A percentile compares a stretch with the other conserved stretches of the same genome.
phyloP scores from a whole-genome alignment of 2,797 vertebrate species.

The Phataginus tricuspis region DNA sequence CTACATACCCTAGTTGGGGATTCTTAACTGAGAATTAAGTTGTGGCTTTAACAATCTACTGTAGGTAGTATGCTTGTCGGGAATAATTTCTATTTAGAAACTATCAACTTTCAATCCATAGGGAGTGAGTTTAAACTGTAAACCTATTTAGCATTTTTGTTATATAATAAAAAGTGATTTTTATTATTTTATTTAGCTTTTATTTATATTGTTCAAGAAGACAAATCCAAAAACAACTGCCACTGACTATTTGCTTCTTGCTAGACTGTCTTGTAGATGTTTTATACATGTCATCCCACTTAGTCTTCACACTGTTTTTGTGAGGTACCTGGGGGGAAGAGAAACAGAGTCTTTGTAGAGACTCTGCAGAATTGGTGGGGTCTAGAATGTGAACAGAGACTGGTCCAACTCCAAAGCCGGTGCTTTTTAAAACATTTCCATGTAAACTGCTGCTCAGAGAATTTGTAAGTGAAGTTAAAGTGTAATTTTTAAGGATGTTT shows the following conservation, averaged over 20 bases:
- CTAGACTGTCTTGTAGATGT: not conserved
- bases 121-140: not conserved
- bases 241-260: not conserved
- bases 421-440: not conserved
- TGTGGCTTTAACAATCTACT: not conserved
- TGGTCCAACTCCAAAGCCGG: not conserved
- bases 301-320: not conserved
- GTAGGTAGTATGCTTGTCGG: not conserved
- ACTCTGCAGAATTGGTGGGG: not conserved
- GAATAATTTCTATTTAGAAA: not conserved
- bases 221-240: not conserved
- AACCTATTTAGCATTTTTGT: not conserved
- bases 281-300: not conserved
- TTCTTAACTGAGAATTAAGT: not conserved
- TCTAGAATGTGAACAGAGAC: not conserved
- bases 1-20: not conserved
- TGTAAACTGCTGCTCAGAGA: not conserved
- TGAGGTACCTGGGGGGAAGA: not conserved
- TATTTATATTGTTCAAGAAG: not conserved
- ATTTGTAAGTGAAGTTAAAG: not conserved
- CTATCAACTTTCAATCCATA: not conserved
- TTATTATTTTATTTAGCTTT: not conserved
- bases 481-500: not conserved
- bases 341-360: not conserved
- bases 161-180: too few species aligned